These are phyloP conservation scores for Siphlonurus alternatus DNA, from an alignment of 2,888 invertebrate genomes.

Conservation along the genomic window DNA sequence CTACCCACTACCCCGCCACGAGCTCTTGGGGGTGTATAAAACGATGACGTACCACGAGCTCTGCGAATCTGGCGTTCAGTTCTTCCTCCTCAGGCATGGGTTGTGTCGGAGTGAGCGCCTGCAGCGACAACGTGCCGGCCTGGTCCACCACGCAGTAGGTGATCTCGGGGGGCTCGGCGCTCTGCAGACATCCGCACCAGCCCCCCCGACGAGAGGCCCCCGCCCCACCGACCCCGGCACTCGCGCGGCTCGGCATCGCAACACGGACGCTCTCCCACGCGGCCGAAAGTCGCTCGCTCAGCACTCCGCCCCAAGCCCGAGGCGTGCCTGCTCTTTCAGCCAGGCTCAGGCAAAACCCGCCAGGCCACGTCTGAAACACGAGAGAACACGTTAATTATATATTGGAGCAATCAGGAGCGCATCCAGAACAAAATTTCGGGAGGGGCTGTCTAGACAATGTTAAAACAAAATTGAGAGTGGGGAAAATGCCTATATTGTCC, in stretches of 20 bases:
- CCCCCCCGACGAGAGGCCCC: not conserved
- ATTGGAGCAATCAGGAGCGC: too few species aligned
- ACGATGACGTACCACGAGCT: conserved; percentile 79
- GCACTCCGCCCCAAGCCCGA: not conserved
- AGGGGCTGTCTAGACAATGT: too few species aligned
- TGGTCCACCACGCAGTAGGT: conserved; percentile 87
- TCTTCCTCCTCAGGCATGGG: conserved; percentile 90
- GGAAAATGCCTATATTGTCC: too few species aligned
- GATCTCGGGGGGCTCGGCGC: conserved; percentile 91
- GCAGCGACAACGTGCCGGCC: conserved; percentile 65
- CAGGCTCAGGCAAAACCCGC: not conserved
- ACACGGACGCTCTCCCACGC: not conserved
- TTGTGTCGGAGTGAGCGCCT: conserved; percentile 78
- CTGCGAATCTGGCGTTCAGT: conserved; percentile 83
- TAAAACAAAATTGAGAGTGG: too few species aligned
- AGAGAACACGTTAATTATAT: not conserved
- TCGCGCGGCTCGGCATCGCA: not conserved
- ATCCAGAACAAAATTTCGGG: too few species aligned
- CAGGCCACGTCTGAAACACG: not conserved
- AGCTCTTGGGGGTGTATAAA: too few species aligned
- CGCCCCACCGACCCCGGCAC: not conserved
- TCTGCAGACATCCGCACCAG: conserved; percentile 34
- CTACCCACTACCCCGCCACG: too few species aligned
- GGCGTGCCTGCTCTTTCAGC: not conserved
- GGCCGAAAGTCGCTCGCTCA: not conserved